These are phyloP conservation scores for Sphyrna mokarran DNA, from an alignment of 2,113 vertebrate species.

Conservation along the genomic window DNA sequence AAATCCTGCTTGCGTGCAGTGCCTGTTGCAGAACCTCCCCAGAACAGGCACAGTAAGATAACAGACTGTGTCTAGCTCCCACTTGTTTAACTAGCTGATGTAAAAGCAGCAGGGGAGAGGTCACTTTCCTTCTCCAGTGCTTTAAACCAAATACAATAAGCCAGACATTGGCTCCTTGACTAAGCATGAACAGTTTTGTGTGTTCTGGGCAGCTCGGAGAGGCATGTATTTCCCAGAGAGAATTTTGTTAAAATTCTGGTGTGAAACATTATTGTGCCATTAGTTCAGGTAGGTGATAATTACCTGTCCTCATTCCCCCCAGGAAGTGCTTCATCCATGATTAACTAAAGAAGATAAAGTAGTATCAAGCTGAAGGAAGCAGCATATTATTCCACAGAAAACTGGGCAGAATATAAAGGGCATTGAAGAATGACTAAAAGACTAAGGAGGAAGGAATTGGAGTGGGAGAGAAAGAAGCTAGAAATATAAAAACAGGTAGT, in stretches of 20 bases:
- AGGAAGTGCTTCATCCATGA: background rate
- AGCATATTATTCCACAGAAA: too few relatives aligned
- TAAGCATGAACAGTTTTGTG: background rate
- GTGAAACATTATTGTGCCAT: background rate
- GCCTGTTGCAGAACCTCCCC: background rate
- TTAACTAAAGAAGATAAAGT: too few relatives aligned
- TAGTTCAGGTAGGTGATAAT: background rate
- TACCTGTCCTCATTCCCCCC: background rate
- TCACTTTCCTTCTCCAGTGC: background rate
- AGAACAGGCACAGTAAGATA: background rate
- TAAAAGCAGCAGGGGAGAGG: background rate
- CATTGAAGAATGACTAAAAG: too few relatives aligned
- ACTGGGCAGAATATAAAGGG: too few relatives aligned
- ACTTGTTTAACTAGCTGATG: background rate
- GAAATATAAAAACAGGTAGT: too few relatives aligned
- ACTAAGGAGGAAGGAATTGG: too few relatives aligned
- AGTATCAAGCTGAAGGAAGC: too few relatives aligned
- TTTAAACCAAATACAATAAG: background rate
- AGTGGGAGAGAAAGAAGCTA: too few relatives aligned
- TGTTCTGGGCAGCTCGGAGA: background rate
- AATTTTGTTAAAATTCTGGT: background rate
- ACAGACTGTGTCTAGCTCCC: background rate
- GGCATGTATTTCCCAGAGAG: background rate
- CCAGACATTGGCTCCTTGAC: background rate
- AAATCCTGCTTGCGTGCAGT: background rate